Conservation (phyloP, 2,113 vertebrate genomes). For the Chauna torquata region DNA sequence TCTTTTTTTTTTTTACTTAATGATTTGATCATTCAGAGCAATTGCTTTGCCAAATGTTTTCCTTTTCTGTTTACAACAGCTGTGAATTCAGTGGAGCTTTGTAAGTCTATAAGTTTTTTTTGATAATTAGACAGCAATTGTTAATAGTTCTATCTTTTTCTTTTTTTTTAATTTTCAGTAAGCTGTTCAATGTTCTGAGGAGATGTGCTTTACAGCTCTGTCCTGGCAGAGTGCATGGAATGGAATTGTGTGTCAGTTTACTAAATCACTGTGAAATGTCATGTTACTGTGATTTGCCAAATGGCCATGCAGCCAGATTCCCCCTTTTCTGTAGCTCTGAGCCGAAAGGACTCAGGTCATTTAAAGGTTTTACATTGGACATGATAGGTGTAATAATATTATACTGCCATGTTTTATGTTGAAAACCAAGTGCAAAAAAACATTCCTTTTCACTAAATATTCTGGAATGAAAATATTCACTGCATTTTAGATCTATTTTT, state of each 20-base stretch:
- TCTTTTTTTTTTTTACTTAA: not conserved
- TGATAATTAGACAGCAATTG: not conserved
- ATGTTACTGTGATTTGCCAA: not conserved
- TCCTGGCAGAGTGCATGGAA: not conserved
- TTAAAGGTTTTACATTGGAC: not conserved
- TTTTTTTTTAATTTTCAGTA: not conserved
- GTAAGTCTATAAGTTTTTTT: not conserved
- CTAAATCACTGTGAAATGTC: not conserved
- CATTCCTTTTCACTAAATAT: not conserved
- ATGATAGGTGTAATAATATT: not conserved
- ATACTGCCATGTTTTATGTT: not conserved
- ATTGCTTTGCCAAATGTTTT: not conserved
- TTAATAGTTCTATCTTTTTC: not conserved
- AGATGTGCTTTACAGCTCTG: not conserved
- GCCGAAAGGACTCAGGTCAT: not conserved
- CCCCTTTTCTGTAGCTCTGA: not conserved
- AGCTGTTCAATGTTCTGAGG: not conserved
- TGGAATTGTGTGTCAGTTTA: not conserved
- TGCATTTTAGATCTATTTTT: not conserved
- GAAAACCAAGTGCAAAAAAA: not conserved
- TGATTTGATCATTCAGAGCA: not conserved
- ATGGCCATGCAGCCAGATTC: not conserved
- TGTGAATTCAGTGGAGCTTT: not conserved
- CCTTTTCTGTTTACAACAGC: not conserved
- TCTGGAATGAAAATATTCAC: not conserved